Base-by-base conservation (phyloP, 2,797 vertebrate genomes). In the Phrynocephalus forsythii region DNA sequence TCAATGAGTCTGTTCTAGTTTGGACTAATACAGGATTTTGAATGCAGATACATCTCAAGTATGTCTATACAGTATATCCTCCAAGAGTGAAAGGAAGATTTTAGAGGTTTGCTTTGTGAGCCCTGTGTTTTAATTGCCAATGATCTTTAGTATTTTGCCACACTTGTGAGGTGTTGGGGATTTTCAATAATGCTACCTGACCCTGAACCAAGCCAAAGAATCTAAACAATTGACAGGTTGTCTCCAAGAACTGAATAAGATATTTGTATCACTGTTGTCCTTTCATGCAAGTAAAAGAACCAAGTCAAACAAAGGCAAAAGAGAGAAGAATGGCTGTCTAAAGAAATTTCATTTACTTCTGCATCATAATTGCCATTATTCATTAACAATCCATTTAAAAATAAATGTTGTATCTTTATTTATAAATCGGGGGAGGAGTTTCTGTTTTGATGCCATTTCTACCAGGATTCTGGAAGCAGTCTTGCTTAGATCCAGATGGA, bases 341-440 rank as follows among this genome's bases (percentile, higher is more conserved):
- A 88, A 93, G 75, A 95, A 79, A 94, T 90, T 95, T 94, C 90
- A 87, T 93, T 94, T 95, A 94, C 87, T 91, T 89, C 94, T 94
- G 91, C 90, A 89, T 94, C 77, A 79, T 94, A 86, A 90, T 89
- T 86, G 82, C 94, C 18, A 87, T 77, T 92, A 85, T 90, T 56
- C 90, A 82, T 79, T 83, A 93, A 84, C 86, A 90, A 93, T 87
- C 86, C 72, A 87, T 90, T 91, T 66, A 63, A 63, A 63, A 63
- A 63, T 15, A 63, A 63, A 18, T 18, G 20, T 5, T 6, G 33
- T 80, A 24, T 22, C 9, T 60, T 30, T 33, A 56, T 60, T 60
- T 79, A 24, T 6, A 26, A 15, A 79, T 15, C 1, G 1, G n/a
- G 78, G 38, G 30, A 56, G 16, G n/a, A 13, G 4, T 72, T 18